Evolutionary conservation across 1,140 invertebrate genomes (phyloP), one percentile per base, ranked within the genome.

Genomic region (Penaeus indicus): DNA sequence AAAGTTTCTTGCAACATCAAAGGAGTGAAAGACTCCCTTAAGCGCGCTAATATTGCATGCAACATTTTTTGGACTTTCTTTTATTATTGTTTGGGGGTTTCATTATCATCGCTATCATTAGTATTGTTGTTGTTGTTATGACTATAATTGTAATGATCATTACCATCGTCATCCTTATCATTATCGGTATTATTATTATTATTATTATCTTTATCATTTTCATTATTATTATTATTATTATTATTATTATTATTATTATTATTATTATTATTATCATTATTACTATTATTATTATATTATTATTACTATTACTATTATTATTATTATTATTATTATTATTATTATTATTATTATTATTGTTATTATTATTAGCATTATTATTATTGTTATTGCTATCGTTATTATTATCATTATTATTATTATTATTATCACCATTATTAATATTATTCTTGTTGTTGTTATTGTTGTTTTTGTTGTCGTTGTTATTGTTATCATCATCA

Each of bases 231-330:
- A 81, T 60, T 54, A 81, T 21, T 54, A 81, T 54, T 21, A 81
- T 54, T 54, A 78, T 54, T 18, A 81, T 54, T 21, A 81, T 81
- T 54, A 61, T 54, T 21, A 81, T 21, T 18, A 81, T 60, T 21
- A 54, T 47, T n/a, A 47, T 21, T 81, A n/a, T 10, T 60, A 54
- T 60, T 21, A 81, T 22, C 18, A 80, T 47, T 19, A 80, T 47
- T 47, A 80, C 61, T 47, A 80, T 47, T 80, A 80, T 80, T 80
- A 80, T 80, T 4, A 32, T 47, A 80, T 80, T 47, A 80, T 47
- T 19, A 80, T 47, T 47, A 80, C 5, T 47, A 80, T 80, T 42
- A 80, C 5, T 42, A 19, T 19, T 80, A 19, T 42, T 80, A 22
- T 47, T 19, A 19, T 42, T 11, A 80, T 80, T 42, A 42, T 47